Conservation (phyloP, 1,140 invertebrate genomes). For the Ctenoplectra terminalis region DNA sequence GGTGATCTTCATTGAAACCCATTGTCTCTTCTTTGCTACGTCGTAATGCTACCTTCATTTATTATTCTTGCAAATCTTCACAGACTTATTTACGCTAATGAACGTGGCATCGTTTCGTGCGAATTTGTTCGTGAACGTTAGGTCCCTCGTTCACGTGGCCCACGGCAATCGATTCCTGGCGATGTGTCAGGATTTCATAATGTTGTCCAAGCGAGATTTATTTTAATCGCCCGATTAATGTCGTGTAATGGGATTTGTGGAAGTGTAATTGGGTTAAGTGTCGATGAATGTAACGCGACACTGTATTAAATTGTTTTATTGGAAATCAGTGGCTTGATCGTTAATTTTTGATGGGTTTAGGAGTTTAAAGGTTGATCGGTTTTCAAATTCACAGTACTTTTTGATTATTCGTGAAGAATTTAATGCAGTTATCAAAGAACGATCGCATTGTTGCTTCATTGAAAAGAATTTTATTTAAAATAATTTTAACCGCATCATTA, state of each 20-base stretch:
- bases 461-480: too few species aligned
- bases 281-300: background rate
- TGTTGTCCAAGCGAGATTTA: background rate
- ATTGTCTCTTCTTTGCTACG: constrained; percentile 20
- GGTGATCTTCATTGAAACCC: constrained; percentile 13
- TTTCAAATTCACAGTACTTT: too few species aligned
- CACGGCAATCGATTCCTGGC: background rate
- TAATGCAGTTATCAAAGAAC: too few species aligned
- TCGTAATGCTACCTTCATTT: background rate
- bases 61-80: constrained; percentile 3
- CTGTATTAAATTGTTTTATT: background rate
- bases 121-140: background rate
- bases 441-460: too few species aligned
- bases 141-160: background rate
- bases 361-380: too few species aligned
- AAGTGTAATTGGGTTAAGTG: background rate
- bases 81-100: background rate
- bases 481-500: too few species aligned
- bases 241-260: background rate
- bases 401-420: too few species aligned
- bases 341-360: too few species aligned
- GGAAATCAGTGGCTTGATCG: background rate
- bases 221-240: background rate
- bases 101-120: background rate
- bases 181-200: background rate